These are phyloP conservation scores for Psephotus haematonotus DNA, from an alignment of 2,113 vertebrate genomes.

Conservation along the genomic window DNA sequence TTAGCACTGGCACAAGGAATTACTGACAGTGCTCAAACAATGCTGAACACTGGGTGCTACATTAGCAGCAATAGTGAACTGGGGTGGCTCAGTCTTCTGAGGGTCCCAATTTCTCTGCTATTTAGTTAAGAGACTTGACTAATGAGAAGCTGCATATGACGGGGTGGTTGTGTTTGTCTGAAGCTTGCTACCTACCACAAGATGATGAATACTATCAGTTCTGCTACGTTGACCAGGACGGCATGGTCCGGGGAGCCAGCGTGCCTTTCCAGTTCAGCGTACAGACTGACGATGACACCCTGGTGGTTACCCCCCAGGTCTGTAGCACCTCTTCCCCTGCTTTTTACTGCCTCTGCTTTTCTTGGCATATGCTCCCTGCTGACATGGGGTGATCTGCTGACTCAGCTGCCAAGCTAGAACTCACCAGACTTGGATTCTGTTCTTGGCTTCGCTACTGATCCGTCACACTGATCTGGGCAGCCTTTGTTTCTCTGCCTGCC, in stretches of 20 bases:
- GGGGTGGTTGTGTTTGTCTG: not conserved
- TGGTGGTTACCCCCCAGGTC: conserved; percentile 75
- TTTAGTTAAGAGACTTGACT: not conserved
- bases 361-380: not conserved
- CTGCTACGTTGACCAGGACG: conserved; percentile 76
- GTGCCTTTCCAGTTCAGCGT: conserved; percentile 73
- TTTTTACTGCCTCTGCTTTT: not conserved
- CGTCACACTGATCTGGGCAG: not conserved
- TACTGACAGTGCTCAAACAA: not conserved
- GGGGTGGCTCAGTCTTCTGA: not conserved
- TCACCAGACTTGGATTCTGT: not conserved
- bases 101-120: not conserved
- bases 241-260: conserved; percentile 69
- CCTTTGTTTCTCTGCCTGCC: not conserved
- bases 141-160: not conserved
- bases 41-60: not conserved
- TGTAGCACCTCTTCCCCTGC: not conserved
- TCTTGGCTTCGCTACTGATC: not conserved
- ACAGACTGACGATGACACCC: conserved; percentile 68
- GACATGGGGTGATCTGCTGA: not conserved
- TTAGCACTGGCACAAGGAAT: not conserved
- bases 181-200: conserved; percentile 78
- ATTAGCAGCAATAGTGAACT: not conserved
- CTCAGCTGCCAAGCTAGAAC: not conserved
- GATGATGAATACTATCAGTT: conserved; percentile 80